Evolutionary conservation across 1,140 invertebrate genomes (phyloP), one percentile per base, ranked within the genome.

Genomic region (Vanessa tameamea): DNA sequence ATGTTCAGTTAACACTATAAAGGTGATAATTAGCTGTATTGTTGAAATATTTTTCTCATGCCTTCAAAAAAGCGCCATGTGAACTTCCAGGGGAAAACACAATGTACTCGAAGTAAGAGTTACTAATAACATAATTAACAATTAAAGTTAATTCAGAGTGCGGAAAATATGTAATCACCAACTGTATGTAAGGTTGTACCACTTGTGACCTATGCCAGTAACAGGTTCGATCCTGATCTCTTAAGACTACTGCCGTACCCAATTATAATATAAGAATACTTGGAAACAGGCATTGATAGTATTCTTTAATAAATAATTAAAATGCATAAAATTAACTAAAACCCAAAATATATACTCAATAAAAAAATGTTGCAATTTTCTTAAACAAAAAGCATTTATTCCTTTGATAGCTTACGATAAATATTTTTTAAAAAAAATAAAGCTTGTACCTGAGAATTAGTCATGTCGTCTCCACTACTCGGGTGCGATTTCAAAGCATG

Each of bases 381-480:
- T 15, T 50, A n/a, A 53, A 7, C 3, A 53, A n/a, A 16, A 53
- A 53, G 37, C 37, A 11, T 16, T 16, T 16, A 53, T 53, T 53
- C n/a, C n/a, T 16, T n/a, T 11, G 51, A 16, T 16, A n/a, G 15
- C 20, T 57, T 57, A 57, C 9, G 20, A 16, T 26, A 57, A 16
- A 57, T 23, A 31, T 6, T 5, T 51, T n/a, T 31, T 14, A 1
- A 48, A 16, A 79, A 82, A 82, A 78, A 78, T 81, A 71, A 76
- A 72, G 31, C 74, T 37, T 55, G 77, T 89, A 93, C 92, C 92
- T 93, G 92, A 83, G 90, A 91, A 89, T 93, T 93, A 85, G 92
- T 93, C 92, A 93, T 93, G 72, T 82, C 82, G 89, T 76, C 83
- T 82, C 83, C 83, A 80, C 82, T 87, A 87, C 71, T 82, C 80